Evolutionary conservation across 1,140 invertebrate species (phyloP).

Genomic region (Pachyrhynchus sulphureomaculatus): DNA sequence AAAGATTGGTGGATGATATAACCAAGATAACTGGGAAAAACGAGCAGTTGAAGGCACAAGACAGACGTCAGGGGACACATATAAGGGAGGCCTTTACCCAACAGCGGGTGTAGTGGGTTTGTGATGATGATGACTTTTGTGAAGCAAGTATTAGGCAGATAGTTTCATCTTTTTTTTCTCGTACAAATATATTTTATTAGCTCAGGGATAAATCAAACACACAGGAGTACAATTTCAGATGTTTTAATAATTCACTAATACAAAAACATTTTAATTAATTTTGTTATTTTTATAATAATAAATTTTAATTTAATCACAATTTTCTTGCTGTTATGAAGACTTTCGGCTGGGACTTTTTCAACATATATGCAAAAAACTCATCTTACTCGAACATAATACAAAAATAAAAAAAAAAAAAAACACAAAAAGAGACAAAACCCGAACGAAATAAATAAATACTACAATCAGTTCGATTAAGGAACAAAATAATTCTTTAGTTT

Average conservation of each 20-base stretch:
- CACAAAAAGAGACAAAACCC: conserved; percentile 14
- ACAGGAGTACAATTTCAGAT: conserved; percentile 39
- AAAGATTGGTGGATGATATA: no score
- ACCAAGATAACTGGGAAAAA: no score
- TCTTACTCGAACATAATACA: conserved; percentile 4
- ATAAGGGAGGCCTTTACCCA: no score
- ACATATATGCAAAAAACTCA: conserved; percentile 39
- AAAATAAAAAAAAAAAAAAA: conserved; percentile 18
- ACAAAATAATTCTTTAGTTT: conserved; percentile 29
- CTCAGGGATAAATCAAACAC: conserved; percentile 19
- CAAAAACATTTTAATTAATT: conserved; percentile 48
- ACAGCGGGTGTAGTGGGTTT: no score
- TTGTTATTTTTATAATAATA: conserved; percentile 46
- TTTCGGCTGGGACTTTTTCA: conserved; percentile 41
- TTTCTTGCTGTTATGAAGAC: conserved; percentile 49
- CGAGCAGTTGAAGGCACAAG: no score
- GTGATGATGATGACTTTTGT: no score
- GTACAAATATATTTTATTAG: no score
- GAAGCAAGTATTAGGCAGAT: no score
- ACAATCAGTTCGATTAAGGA: conserved; percentile 24
- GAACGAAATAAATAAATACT: conserved; percentile 27
- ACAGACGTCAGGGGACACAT: no score
- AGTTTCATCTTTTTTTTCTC: no score
- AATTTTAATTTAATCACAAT: conserved; percentile 49
- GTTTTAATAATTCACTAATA: conserved; percentile 50